phyloP scores from a whole-genome alignment of 2,888 invertebrate genomes.

The Cryptops parisi region DNA sequence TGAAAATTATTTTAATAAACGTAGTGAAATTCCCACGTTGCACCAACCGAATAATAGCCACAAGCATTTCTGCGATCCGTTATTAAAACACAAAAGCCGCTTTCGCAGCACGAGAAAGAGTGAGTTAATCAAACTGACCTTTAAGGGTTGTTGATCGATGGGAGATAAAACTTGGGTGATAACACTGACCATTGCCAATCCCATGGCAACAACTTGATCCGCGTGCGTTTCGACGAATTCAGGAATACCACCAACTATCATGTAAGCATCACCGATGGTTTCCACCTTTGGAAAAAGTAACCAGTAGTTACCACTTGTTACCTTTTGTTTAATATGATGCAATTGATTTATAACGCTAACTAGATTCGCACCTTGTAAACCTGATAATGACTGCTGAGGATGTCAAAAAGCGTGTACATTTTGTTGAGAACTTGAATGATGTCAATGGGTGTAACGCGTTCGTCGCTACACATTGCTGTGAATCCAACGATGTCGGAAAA shows the following conservation, averaged over 20 bases:
- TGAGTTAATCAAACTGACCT: constrained; percentile 14
- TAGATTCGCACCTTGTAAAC: constrained; percentile 95
- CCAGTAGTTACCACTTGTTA: not conserved
- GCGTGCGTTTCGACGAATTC: constrained; percentile 25
- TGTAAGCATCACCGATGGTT: constrained; percentile 28
- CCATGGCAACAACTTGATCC: constrained; percentile 24
- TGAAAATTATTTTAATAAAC: too few species aligned
- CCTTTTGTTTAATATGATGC: not conserved
- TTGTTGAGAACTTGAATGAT: constrained; percentile 88
- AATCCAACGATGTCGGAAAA: constrained; percentile 95
- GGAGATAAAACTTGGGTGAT: constrained; percentile 25
- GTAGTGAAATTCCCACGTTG: too few species aligned
- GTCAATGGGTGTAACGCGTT: constrained; percentile 88
- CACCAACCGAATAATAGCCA: too few species aligned
- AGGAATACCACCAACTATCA: constrained; percentile 28
- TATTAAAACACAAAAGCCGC: too few species aligned
- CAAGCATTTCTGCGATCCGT: too few species aligned
- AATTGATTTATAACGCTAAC: too few species aligned
- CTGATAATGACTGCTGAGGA: constrained; percentile 78
- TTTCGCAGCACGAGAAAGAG: too few species aligned
- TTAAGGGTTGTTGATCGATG: constrained; percentile 25
- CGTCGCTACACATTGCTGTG: constrained; percentile 69
- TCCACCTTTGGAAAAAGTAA: constrained; percentile 24
- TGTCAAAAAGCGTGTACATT: constrained; percentile 83
- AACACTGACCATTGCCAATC: constrained; percentile 26